A percentile compares a stretch with the other conserved stretches of the same genome.
These are phyloP conservation scores for Struthidea cinerea DNA, from an alignment of 2,113 vertebrate species.

Conservation along the genomic window DNA sequence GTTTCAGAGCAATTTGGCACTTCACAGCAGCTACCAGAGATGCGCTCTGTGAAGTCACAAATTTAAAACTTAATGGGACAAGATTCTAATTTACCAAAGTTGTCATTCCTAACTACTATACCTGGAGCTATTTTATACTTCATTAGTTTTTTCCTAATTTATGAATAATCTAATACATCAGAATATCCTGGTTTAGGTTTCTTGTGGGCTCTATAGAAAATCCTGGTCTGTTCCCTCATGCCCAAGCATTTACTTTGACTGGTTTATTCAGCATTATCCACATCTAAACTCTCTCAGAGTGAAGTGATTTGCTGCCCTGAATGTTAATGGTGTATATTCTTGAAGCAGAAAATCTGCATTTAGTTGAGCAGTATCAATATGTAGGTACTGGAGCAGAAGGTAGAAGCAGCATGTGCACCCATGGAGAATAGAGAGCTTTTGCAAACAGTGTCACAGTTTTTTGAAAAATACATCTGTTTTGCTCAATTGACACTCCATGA, in stretches of 20 bases:
- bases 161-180: neutral
- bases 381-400: slow-evolving; percentile 65
- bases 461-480: slow-evolving; percentile 67
- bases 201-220: neutral
- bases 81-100: neutral
- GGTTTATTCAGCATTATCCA: neutral
- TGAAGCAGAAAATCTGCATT: slow-evolving; percentile 46
- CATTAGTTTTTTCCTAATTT: neutral
- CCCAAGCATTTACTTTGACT: neutral
- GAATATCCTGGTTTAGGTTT: neutral
- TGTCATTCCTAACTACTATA: neutral
- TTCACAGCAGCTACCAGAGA: neutral
- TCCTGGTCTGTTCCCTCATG: neutral
- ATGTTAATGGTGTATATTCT: slow-evolving; percentile 21
- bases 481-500: slow-evolving; percentile 64
- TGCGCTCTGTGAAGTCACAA: neutral
- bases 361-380: slow-evolving; percentile 47
- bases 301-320: slow-evolving; percentile 20
- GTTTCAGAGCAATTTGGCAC: neutral
- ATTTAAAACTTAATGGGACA: neutral
- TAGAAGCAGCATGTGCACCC: slow-evolving; percentile 60
- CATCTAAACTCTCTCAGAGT: neutral
- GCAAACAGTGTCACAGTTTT: slow-evolving; percentile 63
- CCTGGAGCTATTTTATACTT: neutral
- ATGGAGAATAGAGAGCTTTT: slow-evolving; percentile 59